phyloP scores from a whole-genome alignment of 2,888 invertebrate genomes.

The Chesias legatella region DNA sequence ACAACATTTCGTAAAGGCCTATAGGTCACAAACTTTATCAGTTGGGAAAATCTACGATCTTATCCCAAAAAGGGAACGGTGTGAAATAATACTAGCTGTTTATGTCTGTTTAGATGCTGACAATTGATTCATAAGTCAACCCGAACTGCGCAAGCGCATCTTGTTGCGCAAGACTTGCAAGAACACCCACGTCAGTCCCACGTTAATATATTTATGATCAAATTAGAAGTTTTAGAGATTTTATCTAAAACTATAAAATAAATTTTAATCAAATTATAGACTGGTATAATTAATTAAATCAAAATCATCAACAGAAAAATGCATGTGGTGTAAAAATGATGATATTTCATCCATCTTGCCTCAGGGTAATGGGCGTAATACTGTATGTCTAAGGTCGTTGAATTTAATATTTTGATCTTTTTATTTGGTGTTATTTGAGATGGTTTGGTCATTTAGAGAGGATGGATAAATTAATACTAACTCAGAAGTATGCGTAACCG shows the following conservation, averaged over 20 bases:
- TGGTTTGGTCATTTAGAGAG: too few relatives aligned
- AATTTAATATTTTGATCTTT: too few relatives aligned
- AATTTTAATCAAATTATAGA: conserved; percentile 2
- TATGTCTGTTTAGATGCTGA: conserved; percentile 2
- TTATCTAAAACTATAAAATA: conserved; percentile 14
- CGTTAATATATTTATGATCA: conserved; percentile 24
- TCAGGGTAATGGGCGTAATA: too few relatives aligned
- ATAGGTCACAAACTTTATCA: conserved; percentile 4
- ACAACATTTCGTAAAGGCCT: neutral
- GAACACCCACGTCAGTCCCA: conserved; percentile 26
- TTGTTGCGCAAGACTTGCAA: conserved; percentile 23
- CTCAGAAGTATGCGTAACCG: too few relatives aligned
- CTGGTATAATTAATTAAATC: too few relatives aligned
- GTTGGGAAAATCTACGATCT: conserved; percentile 1
- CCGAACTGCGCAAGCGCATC: conserved; percentile 25
- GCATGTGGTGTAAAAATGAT: too few relatives aligned
- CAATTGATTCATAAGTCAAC: conserved; percentile 5
- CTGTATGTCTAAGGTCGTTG: too few relatives aligned
- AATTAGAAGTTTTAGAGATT: conserved; percentile 23
- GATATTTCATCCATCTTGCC: too few relatives aligned
- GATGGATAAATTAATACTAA: too few relatives aligned
- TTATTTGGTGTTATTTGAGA: too few relatives aligned
- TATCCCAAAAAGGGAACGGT: conserved; percentile 12
- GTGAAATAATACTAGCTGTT: conserved; percentile 9
- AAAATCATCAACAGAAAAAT: too few relatives aligned